phyloP scores from a whole-genome alignment of 2,113 vertebrate genomes.

The Oplegnathus fasciatus region DNA sequence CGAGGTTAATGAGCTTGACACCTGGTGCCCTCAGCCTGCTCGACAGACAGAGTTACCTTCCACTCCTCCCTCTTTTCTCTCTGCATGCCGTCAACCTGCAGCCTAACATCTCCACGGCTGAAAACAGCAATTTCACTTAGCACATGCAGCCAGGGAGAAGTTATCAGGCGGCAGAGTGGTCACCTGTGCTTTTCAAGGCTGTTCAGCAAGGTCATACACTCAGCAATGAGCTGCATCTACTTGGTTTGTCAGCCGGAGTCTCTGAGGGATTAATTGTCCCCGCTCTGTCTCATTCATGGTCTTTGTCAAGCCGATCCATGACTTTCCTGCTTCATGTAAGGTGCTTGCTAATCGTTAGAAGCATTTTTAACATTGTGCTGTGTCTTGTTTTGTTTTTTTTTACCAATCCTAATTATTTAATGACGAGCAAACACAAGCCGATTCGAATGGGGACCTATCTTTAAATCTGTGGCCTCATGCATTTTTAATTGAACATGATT shows the following conservation, averaged over 20 bases:
- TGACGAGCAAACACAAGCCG: constrained; percentile 86
- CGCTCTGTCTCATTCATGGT: constrained; percentile 86
- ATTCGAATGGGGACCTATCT: constrained; percentile 80
- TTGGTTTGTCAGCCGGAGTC: constrained; percentile 88
- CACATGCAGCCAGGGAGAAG: constrained; percentile 79
- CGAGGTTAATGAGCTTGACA: constrained; percentile 82
- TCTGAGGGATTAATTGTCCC: constrained; percentile 92
- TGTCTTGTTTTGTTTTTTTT: constrained; percentile 70
- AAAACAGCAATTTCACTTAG: constrained; percentile 71
- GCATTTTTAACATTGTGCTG: constrained; percentile 89
- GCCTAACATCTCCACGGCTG: constrained; percentile 43
- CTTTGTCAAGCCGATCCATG: constrained; percentile 91
- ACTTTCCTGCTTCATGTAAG: constrained; percentile 86
- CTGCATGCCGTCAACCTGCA: constrained; percentile 58
- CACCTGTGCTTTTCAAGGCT: constrained; percentile 85
- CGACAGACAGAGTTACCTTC: constrained; percentile 64
- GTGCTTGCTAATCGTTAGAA: constrained; percentile 88
- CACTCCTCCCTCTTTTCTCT: constrained; percentile 61
- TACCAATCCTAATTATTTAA: constrained; percentile 93
- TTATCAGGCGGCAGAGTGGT: constrained; percentile 87
- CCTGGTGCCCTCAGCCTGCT: constrained; percentile 63
- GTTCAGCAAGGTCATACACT: constrained; percentile 89
- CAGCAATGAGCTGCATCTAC: constrained; percentile 88
- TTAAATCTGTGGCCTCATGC: constrained; percentile 86
- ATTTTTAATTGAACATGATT: constrained; percentile 94